phyloP scores from a whole-genome alignment of 2,888 invertebrate genomes.

The Mactromeris polynyma region DNA sequence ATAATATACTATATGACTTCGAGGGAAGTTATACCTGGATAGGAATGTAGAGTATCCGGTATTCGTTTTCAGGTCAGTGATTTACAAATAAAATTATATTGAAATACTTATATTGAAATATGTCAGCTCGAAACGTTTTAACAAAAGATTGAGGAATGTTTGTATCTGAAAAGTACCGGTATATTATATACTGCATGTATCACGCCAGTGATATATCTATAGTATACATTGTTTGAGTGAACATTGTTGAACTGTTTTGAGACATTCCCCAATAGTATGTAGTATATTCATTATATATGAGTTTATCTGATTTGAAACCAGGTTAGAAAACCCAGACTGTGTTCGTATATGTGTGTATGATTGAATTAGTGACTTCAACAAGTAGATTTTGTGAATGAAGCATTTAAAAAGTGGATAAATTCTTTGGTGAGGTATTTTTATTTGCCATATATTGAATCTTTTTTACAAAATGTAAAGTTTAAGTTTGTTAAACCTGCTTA shows the following conservation, averaged over 20 bases:
- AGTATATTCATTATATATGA: slow-evolving; percentile 10
- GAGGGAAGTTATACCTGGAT: not conserved
- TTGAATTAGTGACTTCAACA: not conserved
- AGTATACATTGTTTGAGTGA: not conserved
- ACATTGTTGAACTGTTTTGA: slow-evolving; percentile 1
- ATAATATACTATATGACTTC: not conserved
- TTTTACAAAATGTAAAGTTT: not conserved
- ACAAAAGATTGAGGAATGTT: not conserved
- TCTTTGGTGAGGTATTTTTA: not conserved
- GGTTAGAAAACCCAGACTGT: slow-evolving; percentile 15
- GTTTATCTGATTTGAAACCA: slow-evolving; percentile 9
- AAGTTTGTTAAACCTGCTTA: not conserved
- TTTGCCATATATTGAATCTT: not conserved
- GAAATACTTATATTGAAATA: too few relatives aligned
- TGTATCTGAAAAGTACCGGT: not conserved
- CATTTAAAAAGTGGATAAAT: slow-evolving; percentile 1
- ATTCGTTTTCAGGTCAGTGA: slow-evolving; percentile 13
- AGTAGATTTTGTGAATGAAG: not conserved
- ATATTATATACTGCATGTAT: not conserved
- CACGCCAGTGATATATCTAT: not conserved
- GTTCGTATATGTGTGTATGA: not conserved
- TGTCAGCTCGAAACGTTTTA: not conserved
- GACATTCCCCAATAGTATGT: not conserved
- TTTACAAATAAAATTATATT: not conserved
- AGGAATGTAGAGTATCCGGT: slow-evolving; percentile 4